Base-by-base conservation (phyloP, 2,888 invertebrate genomes). In the Nemotelus pantherinus region DNA sequence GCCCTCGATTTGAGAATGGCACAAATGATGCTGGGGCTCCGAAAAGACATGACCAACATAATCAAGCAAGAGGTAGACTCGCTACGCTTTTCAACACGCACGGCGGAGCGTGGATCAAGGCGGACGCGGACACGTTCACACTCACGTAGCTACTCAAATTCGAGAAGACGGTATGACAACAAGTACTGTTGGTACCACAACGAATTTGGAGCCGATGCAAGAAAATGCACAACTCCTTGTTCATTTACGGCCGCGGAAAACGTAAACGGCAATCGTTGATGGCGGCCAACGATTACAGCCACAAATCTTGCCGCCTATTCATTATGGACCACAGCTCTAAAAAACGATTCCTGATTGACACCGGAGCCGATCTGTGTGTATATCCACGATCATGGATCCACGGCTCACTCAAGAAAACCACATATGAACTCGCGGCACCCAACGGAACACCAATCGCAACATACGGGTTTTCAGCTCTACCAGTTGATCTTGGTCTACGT, bases 401-500 rank as follows among this genome's bases (percentile, higher is more conserved):
- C 2, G 78, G 45, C 3, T 41, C 58, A 3, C 63, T n/a, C 3
- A 7, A 25, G 6, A 60, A 58, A n/a, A 57, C 74, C 9, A 67
- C 68, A 7, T 55, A 70, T 25, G 63, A 48, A 7, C 70, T 81
- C 7, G 80, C 71, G 45, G 80, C 81, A 25, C 80, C 79, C 10
- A 81, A 82, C 63, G 76, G 72, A 6, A 75, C 80, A 6, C 71
- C 77, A 58, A 80, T 81, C 41, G 79, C 76, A 48, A 76, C 65
- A 41, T 81, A 80, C 67, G 82, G 81, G 3, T 71, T 58, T 25
- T 75, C 74, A 72, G 25, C 25, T 1, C 41, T 80, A 1, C 5
- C 10, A 68, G 79, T 80, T 60, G 77, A 80, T 39, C 68, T 79
- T 0, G 80, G 81, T 65, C 82, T 82, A 55, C 82, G 81, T 2